Evolutionary conservation across 1,140 invertebrate genomes (phyloP).

Genomic region (Tetragnatha versicolor): DNA sequence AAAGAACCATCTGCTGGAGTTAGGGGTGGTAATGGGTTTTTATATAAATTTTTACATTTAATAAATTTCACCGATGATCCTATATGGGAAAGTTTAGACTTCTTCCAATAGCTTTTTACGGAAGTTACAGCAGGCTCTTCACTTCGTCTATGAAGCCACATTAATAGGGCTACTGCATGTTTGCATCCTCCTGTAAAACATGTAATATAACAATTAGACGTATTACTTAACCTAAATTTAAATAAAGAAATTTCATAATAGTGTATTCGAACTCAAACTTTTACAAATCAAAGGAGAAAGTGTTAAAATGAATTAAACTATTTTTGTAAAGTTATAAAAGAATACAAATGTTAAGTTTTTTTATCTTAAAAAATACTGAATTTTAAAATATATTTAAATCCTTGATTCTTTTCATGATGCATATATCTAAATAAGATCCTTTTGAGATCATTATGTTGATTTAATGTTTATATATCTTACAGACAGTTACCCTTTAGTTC

Average conservation of each 20-base stretch:
- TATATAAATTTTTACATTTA: background rate
- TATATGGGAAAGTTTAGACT: background rate
- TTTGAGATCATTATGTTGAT: too few relatives aligned
- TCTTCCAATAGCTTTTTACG: background rate
- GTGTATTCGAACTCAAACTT: background rate
- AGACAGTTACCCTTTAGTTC: too few relatives aligned
- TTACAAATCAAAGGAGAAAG: background rate
- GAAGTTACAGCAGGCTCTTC: slow-evolving; percentile 12
- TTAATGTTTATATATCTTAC: too few relatives aligned
- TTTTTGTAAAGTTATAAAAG: too few relatives aligned
- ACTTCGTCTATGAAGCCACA: slow-evolving; percentile 9
- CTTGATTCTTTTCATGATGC: too few relatives aligned
- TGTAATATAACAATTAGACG: background rate
- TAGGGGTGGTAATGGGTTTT: background rate
- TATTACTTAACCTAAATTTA: background rate
- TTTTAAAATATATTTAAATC: too few relatives aligned
- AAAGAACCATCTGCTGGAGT: background rate
- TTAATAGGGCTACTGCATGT: background rate
- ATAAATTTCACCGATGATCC: background rate
- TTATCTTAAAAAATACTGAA: too few relatives aligned
- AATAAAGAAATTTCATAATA: background rate
- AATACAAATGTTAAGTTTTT: too few relatives aligned
- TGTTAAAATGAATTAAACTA: background rate
- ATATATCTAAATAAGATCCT: too few relatives aligned
- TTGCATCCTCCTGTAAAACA: background rate